Conservation (phyloP, 2,797 vertebrate genomes). For the Tadarida brasiliensis region DNA sequence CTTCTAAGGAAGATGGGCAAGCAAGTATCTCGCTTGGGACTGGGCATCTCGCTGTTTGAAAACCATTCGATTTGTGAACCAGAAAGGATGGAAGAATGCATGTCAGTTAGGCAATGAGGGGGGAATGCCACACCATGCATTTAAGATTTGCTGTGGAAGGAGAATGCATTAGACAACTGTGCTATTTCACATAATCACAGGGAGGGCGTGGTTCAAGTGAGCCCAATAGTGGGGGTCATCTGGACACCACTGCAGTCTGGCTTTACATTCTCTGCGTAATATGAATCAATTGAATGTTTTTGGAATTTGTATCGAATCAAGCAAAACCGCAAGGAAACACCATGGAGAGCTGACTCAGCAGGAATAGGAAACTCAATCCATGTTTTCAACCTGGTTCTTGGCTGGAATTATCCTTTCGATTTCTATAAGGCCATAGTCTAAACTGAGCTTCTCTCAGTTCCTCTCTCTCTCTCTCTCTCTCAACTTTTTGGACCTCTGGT, state of each 20-base stretch:
- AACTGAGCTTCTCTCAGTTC: background rate
- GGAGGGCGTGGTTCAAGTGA: background rate
- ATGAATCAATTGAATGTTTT: background rate
- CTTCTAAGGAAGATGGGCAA: background rate
- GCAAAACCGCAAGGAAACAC: background rate
- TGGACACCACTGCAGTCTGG: background rate
- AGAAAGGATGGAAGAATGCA: background rate
- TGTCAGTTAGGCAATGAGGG: background rate
- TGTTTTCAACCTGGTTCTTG: constrained; percentile 43
- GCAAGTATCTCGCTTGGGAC: background rate
- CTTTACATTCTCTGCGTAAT: constrained; percentile 1
- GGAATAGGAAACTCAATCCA: constrained; percentile 1
- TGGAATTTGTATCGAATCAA: constrained; percentile 44
- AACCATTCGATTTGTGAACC: background rate
- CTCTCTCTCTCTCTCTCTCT: background rate
- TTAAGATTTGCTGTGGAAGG: background rate
- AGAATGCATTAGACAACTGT: background rate
- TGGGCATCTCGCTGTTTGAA: background rate
- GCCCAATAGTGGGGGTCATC: background rate
- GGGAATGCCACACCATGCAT: background rate
- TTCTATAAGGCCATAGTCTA: background rate
- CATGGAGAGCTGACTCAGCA: background rate
- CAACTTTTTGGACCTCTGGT: background rate
- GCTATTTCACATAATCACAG: background rate
- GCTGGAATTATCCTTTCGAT: background rate